phyloP scores from a whole-genome alignment of 1,140 invertebrate genomes.

The Hyphantria cunea region DNA sequence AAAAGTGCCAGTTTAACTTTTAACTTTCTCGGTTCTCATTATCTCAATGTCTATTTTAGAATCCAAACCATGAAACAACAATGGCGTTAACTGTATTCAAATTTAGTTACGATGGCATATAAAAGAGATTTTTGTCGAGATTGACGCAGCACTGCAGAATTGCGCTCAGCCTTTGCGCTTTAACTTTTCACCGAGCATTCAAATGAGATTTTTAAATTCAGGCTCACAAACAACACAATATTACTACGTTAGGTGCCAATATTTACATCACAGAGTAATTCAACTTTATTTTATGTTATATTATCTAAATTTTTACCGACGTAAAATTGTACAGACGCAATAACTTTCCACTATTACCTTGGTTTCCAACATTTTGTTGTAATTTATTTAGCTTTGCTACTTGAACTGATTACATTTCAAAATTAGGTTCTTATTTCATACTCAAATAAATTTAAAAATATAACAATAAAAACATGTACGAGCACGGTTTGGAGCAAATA shows the following conservation, averaged over 20 bases:
- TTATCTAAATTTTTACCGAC: too few relatives aligned
- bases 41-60: conserved; percentile 6
- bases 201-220: conserved; percentile 10
- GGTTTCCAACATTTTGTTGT: too few relatives aligned
- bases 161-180: conserved; percentile 1
- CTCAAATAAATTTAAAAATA: too few relatives aligned
- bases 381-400: neutral
- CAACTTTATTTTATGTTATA: conserved; percentile 14
- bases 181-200: conserved; percentile 9
- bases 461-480: too few relatives aligned
- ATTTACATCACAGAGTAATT: conserved; percentile 2
- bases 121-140: conserved; percentile 25
- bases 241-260: conserved; percentile 16
- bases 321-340: neutral
- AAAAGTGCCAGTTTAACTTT: conserved; percentile 1
- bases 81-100: conserved; percentile 21
- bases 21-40: neutral
- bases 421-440: too few relatives aligned
- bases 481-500: too few relatives aligned
- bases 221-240: conserved; percentile 1
- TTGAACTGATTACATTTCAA: too few relatives aligned
- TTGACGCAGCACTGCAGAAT: conserved; percentile 10
- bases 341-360: too few relatives aligned
- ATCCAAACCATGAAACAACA: conserved; percentile 13
- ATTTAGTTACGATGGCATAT: conserved; percentile 27